phyloP scores from a whole-genome alignment of 2,797 vertebrate genomes.

The Gymnoscopelus microlampas region DNA sequence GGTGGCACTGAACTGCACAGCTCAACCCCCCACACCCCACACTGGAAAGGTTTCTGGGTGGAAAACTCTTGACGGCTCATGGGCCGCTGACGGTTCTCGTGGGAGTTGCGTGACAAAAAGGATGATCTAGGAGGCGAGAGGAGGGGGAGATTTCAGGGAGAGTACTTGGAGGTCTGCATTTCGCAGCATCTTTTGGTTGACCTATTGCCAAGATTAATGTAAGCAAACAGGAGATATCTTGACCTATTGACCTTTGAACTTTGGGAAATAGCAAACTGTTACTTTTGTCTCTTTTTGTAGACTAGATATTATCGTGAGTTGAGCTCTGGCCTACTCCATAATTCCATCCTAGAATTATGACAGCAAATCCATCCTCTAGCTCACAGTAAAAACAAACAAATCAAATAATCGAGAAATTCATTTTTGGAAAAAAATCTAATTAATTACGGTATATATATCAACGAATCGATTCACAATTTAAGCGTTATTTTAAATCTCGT shows the following conservation, averaged over 20 bases:
- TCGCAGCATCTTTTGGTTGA: slow-evolving; percentile 16
- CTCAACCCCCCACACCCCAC: slow-evolving; percentile 41
- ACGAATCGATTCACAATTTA: too few relatives aligned
- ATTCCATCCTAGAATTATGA: slow-evolving; percentile 26
- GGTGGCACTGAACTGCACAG: slow-evolving; percentile 46
- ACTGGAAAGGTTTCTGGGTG: slow-evolving; percentile 53
- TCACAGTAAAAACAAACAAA: too few relatives aligned
- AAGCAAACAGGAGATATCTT: slow-evolving; percentile 17
- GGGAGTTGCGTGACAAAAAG: slow-evolving; percentile 62
- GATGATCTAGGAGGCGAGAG: slow-evolving; percentile 43
- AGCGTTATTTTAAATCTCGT: too few relatives aligned
- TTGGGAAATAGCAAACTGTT: background rate
- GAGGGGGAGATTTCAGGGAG: slow-evolving; percentile 16
- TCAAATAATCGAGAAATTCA: too few relatives aligned
- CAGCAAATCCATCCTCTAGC: slow-evolving; percentile 40
- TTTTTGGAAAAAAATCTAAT: too few relatives aligned
- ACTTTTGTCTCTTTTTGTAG: slow-evolving; percentile 17
- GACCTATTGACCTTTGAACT: slow-evolving; percentile 43
- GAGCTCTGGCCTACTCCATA: background rate
- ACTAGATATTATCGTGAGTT: slow-evolving; percentile 9
- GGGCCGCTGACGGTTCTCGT: slow-evolving; percentile 45
- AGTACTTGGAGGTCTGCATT: slow-evolving; percentile 30
- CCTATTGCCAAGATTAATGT: slow-evolving; percentile 48
- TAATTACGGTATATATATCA: too few relatives aligned
- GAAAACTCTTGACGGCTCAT: slow-evolving; percentile 62